Evolutionary conservation across 2,888 invertebrate genomes (phyloP), one percentile per base, ranked within the genome.

Genomic region (Rhabditoides inermis): DNA sequence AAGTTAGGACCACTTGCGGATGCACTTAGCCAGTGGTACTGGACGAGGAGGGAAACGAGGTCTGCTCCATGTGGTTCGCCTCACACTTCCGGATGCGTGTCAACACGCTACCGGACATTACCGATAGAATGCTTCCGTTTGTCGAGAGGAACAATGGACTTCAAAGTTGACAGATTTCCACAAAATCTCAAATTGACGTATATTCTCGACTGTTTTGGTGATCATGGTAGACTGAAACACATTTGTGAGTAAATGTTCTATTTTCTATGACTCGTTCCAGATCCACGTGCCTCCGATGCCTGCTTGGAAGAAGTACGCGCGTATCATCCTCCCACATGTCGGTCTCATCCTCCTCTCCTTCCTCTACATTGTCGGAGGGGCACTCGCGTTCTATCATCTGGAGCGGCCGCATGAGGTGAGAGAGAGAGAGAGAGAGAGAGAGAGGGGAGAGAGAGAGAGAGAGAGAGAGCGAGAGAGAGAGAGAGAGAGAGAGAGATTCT

Each of bases 251-350:
- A 1, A 12, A 39, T 3, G 15, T 22, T n/a, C 18, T n/a, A 27
- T 52, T 52, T 53, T 37, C 3, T 26, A 26, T 20, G n/a, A 12
- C 18, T n/a, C 25, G 15, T 39, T 53, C 45, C 58, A 71, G 71
- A 58, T 68, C 40, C 59, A 66, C 4, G 57, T 57, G 6, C 61
- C 63, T 20, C 57, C 61, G 35, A 70, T 73, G 70, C 65, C 73
- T 10, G 56, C 65, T 22, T 73, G 73, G 73, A 74, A 70, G 53
- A 72, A 69, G 50, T 73, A 73, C 55, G 72, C 72, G 0, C 58
- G 72, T 2, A 73, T 73, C 32, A 68, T 75, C 45, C 60, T 75
- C 15, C 75, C 75, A 7, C 75, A 75, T 57, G 63, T 75, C 44
- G 75, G 75, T 25, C 64, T 75, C 42, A 72, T 75, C 35, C 58